Base-by-base conservation (phyloP, 2,888 invertebrate genomes). In the Mesodorylaimus sp. region DNA sequence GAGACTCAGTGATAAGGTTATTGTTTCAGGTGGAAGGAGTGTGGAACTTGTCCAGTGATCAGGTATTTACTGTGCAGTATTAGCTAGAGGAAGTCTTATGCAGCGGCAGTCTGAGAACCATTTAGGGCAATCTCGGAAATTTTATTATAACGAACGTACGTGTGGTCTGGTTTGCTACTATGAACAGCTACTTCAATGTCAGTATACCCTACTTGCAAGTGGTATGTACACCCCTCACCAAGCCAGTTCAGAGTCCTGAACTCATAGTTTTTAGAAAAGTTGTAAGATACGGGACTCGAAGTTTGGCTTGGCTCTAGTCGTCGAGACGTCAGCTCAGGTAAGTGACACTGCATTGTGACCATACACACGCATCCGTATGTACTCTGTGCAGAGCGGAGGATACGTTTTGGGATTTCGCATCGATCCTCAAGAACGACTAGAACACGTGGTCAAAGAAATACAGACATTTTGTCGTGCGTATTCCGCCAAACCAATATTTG, bases 41-140 rank as follows among this genome's bases (percentile, higher is more conserved):
- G 2, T 97, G 93, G 93, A 97, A 97, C 72, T 73, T 97, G 45
- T 89, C 91, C 0, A 86, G 86, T 58, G 93, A 95, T 68, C 75
- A 76, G 68, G 74, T 73, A 58, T n/a, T n/a, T n/a, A n/a, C n/a
- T n/a, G n/a, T 45, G 13, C 25, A 3, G 27, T 55, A 57, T n/a
- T n/a, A n/a, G n/a, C n/a, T n/a, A n/a, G n/a, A n/a, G n/a, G n/a
- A n/a, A n/a, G n/a, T n/a, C n/a, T n/a, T n/a, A n/a, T n/a, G n/a
- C n/a, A n/a, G n/a, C n/a, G n/a, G n/a, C n/a, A n/a, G n/a, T n/a
- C n/a, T n/a, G n/a, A n/a, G n/a, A n/a, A n/a, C n/a, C 44, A 48
- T 54, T 36, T 77, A 93, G 73, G 97, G 97, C 2, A 95, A 91
- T 70, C 74, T 97, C 7, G 97, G 97, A 2, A 83, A 83, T 0